Percentiles rank a stretch among this genome's conserved stretches.
These are phyloP conservation scores for Synergus laeviventris DNA, from an alignment of 2,888 invertebrate species.

Conservation along the genomic window DNA sequence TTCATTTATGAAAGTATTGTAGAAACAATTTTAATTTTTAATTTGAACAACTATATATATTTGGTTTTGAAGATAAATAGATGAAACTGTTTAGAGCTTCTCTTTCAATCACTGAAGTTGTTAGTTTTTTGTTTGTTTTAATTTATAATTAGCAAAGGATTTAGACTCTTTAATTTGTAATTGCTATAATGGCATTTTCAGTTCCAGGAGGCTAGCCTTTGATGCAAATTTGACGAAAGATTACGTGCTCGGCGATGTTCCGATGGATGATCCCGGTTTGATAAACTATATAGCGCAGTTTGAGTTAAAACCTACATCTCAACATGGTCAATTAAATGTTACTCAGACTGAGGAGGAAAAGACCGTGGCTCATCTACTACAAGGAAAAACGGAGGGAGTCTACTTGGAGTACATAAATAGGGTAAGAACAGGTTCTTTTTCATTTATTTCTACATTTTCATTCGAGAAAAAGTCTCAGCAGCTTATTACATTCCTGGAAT, in stretches of 20 bases:
- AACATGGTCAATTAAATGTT: conserved; percentile 67
- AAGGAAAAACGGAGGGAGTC: conserved; percentile 73
- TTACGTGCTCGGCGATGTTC: conserved; percentile 84
- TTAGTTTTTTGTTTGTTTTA: no score
- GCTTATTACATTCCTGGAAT: no score
- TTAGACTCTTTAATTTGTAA: background rate
- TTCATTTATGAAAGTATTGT: no score
- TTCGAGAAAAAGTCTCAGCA: no score
- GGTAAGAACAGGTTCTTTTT: conserved; percentile 51
- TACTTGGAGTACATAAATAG: conserved; percentile 73
- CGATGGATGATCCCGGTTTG: conserved; percentile 86
- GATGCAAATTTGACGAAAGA: conserved; percentile 88
- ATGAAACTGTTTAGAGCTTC: no score
- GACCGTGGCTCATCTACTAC: conserved; percentile 75
- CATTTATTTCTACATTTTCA: background rate
- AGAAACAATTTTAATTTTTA: background rate
- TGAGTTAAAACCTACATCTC: conserved; percentile 78
- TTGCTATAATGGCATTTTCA: background rate
- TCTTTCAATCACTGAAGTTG: no score
- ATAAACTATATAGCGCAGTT: conserved; percentile 86
- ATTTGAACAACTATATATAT: background rate
- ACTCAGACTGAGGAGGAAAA: conserved; percentile 77
- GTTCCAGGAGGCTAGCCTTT: conserved; percentile 81
- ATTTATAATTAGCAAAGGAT: background rate
- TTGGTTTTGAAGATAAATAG: background rate